Conservation (phyloP, 2,113 vertebrate genomes). For the Xenotilapia flavipinnis region DNA sequence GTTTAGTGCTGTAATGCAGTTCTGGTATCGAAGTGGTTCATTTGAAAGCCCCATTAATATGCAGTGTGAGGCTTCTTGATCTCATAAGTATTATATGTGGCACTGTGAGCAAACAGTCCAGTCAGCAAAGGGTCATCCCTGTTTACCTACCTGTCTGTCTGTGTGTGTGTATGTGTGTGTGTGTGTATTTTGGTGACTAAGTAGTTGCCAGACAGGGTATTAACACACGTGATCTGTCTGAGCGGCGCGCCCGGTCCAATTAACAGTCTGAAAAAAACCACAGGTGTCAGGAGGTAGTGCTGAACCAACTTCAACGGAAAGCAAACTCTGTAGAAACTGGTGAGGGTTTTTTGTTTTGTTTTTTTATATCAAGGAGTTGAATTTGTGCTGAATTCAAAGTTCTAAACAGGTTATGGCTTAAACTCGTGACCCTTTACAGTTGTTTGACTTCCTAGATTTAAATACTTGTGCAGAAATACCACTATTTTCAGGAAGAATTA, state of each 20-base stretch:
- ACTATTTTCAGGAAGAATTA: not conserved
- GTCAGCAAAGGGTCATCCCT: not conserved
- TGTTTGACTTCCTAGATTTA: not conserved
- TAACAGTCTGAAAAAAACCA: not conserved
- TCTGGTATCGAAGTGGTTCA: not conserved
- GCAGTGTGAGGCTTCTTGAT: not conserved
- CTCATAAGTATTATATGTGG: not conserved
- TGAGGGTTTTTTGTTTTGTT: not conserved
- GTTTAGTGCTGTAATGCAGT: not conserved
- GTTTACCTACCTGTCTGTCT: not conserved
- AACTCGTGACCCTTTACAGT: not conserved
- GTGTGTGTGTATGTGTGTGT: not conserved
- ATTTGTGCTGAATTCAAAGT: not conserved
- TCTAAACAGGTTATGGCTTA: not conserved
- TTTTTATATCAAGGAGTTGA: not conserved
- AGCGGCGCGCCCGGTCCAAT: conserved; percentile 21
- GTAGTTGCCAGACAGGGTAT: conserved; percentile 29
- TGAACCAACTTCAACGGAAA: not conserved
- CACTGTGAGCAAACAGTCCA: not conserved
- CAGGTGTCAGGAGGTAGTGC: not conserved
- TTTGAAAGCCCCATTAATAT: not conserved
- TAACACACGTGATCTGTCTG: conserved; percentile 52
- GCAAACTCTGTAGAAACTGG: not conserved
- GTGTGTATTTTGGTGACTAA: not conserved
- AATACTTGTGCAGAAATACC: not conserved